Percentiles rank a stretch among this genome's conserved stretches.
Conservation (phyloP, 1,140 invertebrate genomes). For the Trypoxylus dichotomus region DNA sequence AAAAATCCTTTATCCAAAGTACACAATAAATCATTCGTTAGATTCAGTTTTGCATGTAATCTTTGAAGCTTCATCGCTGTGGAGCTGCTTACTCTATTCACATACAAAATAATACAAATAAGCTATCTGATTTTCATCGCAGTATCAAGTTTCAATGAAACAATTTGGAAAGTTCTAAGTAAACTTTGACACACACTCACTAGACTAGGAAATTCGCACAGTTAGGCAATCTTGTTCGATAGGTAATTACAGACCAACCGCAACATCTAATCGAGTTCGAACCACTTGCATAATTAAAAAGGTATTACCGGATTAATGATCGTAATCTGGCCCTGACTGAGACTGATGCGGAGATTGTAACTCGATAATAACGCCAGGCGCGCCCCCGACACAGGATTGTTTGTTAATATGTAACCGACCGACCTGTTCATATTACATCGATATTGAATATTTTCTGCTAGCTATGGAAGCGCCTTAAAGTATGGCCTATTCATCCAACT, state of each 20-base stretch:
- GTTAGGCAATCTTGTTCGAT: neutral
- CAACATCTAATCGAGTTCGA: neutral
- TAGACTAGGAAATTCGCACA: neutral
- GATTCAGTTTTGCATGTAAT: too few relatives aligned
- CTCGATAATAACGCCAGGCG: neutral
- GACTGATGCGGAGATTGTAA: neutral
- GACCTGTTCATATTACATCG: neutral
- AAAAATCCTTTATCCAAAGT: too few relatives aligned
- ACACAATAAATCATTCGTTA: too few relatives aligned
- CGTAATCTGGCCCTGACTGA: neutral
- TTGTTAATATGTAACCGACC: neutral
- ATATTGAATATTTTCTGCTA: neutral
- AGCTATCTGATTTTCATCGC: too few relatives aligned
- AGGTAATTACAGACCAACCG: neutral
- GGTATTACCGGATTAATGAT: neutral
- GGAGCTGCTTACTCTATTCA: too few relatives aligned
- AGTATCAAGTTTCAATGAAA: too few relatives aligned
- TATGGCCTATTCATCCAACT: neutral
- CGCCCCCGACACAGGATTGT: neutral
- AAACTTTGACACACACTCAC: neutral
- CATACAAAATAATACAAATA: too few relatives aligned
- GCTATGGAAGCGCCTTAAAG: neutral
- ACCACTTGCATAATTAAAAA: constrained; percentile 7
- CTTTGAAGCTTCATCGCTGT: too few relatives aligned
- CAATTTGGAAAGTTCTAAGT: too few relatives aligned